A percentile compares a stretch with the other conserved stretches of the same genome.
Evolutionary conservation across 2,113 vertebrate species (phyloP).

Genomic region (Falco punctatus): DNA sequence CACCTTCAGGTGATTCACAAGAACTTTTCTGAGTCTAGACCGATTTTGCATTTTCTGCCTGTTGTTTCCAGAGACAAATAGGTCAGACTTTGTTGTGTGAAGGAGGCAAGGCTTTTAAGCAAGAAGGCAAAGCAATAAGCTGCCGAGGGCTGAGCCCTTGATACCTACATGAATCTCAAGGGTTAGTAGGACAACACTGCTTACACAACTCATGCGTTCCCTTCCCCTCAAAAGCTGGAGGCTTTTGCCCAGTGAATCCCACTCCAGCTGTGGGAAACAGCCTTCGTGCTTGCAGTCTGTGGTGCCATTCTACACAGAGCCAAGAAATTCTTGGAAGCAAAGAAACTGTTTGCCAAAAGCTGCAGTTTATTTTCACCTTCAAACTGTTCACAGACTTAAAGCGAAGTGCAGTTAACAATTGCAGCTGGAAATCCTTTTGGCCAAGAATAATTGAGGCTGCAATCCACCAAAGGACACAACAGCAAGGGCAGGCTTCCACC

Average conservation of each 20-base stretch:
- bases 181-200: not conserved
- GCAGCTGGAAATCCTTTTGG: not conserved
- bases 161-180: not conserved
- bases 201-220: not conserved
- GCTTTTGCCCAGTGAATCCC: not conserved
- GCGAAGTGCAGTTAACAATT: not conserved
- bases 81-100: not conserved
- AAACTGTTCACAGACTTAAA: not conserved
- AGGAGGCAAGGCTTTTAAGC: not conserved
- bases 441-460: not conserved
- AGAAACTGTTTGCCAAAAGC: not conserved
- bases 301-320: not conserved
- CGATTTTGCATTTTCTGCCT: not conserved
- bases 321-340: not conserved
- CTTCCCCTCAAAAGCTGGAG: not conserved
- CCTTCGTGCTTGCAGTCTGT: rapidly evolving
- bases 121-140: no score
- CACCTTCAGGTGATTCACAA: not conserved
- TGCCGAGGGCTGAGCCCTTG: not conserved
- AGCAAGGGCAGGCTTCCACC: not conserved
- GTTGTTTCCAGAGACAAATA: not conserved
- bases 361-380: not conserved
- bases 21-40: not conserved
- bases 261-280: not conserved
- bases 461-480: not conserved